phyloP scores from a whole-genome alignment of 2,888 invertebrate species.

The Orchestes rusci region DNA sequence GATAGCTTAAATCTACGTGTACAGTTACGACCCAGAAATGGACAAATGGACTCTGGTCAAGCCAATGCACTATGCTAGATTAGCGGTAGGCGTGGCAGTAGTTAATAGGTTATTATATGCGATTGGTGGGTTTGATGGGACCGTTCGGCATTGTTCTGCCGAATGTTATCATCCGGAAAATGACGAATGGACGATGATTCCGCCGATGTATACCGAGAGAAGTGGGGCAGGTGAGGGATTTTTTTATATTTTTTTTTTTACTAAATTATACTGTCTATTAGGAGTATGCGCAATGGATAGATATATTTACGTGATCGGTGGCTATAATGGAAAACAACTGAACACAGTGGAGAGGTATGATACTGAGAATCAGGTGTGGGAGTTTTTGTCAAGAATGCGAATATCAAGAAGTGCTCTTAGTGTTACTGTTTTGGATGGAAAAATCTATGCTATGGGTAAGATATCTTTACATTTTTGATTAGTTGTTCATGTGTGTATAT shows the following conservation, averaged over 20 bases:
- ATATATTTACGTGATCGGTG: slow-evolving; percentile 88
- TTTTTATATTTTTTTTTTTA: neutral
- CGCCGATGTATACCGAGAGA: slow-evolving; percentile 68
- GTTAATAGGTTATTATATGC: slow-evolving; percentile 66
- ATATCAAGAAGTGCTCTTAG: slow-evolving; percentile 83
- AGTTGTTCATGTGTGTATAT: neutral
- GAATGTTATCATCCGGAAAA: slow-evolving; percentile 94
- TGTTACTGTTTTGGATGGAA: slow-evolving; percentile 77
- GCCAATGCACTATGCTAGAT: slow-evolving; percentile 67
- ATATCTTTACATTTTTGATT: neutral
- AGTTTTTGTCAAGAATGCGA: slow-evolving; percentile 65
- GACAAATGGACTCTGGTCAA: slow-evolving; percentile 74
- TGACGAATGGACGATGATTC: slow-evolving; percentile 77
- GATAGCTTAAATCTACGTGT: too few relatives aligned
- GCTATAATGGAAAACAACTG: slow-evolving; percentile 85
- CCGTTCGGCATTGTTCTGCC: slow-evolving; percentile 64
- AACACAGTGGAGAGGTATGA: slow-evolving; percentile 81
- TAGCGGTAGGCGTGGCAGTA: slow-evolving; percentile 75
- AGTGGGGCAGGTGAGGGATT: slow-evolving; percentile 69
- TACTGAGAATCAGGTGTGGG: slow-evolving; percentile 76
- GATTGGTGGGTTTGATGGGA: slow-evolving; percentile 85
- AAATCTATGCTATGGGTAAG: slow-evolving; percentile 82
- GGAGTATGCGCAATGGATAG: slow-evolving; percentile 80
- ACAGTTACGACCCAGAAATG: slow-evolving; percentile 80
- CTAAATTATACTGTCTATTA: slow-evolving; percentile 30